Conservation (phyloP, 2,113 vertebrate genomes). For the Edolisoma coerulescens region DNA sequence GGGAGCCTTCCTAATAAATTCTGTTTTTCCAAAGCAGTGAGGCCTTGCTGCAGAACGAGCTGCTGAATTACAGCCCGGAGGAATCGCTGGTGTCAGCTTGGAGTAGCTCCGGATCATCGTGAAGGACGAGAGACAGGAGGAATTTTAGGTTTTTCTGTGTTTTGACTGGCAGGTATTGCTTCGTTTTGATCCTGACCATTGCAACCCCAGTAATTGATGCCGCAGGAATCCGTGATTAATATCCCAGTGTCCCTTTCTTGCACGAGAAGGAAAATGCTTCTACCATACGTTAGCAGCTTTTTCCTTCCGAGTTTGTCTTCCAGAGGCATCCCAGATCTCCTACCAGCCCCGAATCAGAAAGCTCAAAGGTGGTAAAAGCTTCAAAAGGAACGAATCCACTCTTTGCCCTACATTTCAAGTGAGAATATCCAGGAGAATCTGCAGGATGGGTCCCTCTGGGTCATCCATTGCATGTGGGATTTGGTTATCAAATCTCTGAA, state of each 20-base stretch:
- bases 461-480: rapidly evolving
- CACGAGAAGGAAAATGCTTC: background rate
- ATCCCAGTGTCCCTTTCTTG: background rate
- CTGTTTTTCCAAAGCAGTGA: background rate
- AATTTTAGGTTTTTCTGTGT: background rate
- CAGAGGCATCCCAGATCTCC: background rate
- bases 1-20: background rate
- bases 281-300: background rate
- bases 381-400: background rate
- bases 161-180: background rate
- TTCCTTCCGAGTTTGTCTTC: background rate
- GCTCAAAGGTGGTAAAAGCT: background rate
- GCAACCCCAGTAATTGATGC: background rate
- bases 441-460: background rate
- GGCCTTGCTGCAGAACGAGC: background rate
- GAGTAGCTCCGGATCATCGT: background rate
- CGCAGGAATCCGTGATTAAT: background rate
- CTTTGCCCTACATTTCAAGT: rapidly evolving
- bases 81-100: background rate
- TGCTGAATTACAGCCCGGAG: background rate
- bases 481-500: background rate
- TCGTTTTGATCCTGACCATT: background rate
- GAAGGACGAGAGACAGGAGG: background rate
- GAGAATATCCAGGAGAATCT: background rate
- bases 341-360: background rate